Conservation (phyloP, 2,797 vertebrate genomes). For the Stomatorhinus walkeri region DNA sequence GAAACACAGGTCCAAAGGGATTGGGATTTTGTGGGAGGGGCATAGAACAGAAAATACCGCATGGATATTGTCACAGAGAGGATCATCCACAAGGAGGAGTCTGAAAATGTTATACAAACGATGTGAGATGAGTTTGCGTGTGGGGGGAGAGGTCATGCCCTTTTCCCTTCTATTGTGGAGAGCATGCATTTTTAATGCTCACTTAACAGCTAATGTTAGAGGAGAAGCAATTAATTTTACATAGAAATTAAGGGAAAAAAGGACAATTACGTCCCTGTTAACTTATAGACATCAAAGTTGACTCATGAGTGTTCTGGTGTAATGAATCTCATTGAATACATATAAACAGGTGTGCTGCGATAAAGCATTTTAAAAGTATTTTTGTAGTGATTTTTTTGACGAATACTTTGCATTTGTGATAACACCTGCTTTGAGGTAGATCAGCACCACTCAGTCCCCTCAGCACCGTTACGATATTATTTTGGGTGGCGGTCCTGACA, state of each 20-base stretch:
- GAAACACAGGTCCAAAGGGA: conserved; percentile 44
- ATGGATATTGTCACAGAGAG: conserved; percentile 30
- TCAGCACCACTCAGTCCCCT: neutral
- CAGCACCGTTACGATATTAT: neutral
- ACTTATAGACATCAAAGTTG: neutral
- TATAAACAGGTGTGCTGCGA: neutral
- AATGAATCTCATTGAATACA: neutral
- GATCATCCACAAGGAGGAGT: conserved; percentile 20
- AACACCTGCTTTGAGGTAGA: neutral
- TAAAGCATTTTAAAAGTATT: neutral
- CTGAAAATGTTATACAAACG: neutral
- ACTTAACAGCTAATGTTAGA: neutral
- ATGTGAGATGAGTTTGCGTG: neutral
- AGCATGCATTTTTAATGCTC: neutral
- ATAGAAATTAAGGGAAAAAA: neutral
- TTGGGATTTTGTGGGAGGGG: conserved; percentile 33
- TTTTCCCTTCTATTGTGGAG: neutral
- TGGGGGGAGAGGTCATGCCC: neutral
- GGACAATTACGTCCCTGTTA: neutral
- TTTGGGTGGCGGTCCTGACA: neutral
- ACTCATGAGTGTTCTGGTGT: neutral
- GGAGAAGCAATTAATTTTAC: neutral
- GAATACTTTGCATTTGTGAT: neutral
- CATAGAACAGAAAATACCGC: neutral
- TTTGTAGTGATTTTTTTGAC: neutral